Evolutionary conservation across 2,888 invertebrate genomes (phyloP), one percentile per base, ranked within the genome.

Genomic region (Acleris cristana): DNA sequence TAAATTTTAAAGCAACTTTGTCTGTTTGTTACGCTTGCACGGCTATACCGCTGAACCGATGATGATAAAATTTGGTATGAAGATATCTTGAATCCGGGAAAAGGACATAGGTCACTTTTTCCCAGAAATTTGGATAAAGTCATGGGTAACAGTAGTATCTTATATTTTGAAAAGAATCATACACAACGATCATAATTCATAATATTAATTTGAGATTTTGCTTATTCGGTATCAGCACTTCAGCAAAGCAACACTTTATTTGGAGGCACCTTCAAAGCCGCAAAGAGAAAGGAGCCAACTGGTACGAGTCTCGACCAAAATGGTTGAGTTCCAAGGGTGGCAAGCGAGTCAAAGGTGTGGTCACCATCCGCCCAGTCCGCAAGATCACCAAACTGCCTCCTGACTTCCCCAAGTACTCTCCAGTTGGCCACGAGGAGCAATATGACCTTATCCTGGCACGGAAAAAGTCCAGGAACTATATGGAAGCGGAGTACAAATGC

Each of bases 221-320:
- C 34, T 34, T 12, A 34, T 34, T 34, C 34, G 2, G 34, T 53
- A 16, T 10, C 77, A 92, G 91, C 69, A 76, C 79, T 21, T 80
- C 87, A 73, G 92, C 92, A 2, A 92, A 90, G 70, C 85, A 88
- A 23, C 92, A 92, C 71, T 92, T 75, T 73, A 84, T 88, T 23
- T 80, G 80, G 78, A 72, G 78, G 2, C 91, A 91, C 65, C 73
- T 89, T 52, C 84, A 87, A 65, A 83, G 84, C 23, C 80, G 81
- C 4, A 69, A 68, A 10, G 82, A 80, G 69, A 81, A 80, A 26
- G 69, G 79, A 16, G 74, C 76, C 1, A 83, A 78, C 69, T 87
- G 87, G 82, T 80, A 79, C n/a, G 79, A 83, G 19, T 71, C 72
- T 0, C 73, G 85, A 10, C 88, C 89, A 0, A 74, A 70, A 2